Conservation (phyloP, 2,797 vertebrate genomes). For the Phrynocephalus vlangalii region DNA sequence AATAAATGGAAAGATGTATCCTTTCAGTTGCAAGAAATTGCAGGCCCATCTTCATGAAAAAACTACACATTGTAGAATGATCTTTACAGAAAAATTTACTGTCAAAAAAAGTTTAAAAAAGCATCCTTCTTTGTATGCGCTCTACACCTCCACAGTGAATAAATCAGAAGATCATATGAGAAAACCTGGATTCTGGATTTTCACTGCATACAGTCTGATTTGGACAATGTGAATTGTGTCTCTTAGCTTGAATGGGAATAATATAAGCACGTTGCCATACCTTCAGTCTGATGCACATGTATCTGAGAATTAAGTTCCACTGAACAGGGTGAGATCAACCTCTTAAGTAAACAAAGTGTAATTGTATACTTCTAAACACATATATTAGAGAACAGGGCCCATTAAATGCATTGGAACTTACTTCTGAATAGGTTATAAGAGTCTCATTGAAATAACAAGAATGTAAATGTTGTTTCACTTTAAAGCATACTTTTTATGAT, state of each 20-base stretch:
- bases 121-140: neutral
- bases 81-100: neutral
- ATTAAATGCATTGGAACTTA: neutral
- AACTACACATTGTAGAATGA: neutral
- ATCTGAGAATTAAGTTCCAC: neutral
- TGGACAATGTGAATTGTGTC: neutral
- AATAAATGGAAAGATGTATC: neutral
- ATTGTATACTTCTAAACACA: neutral
- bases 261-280: neutral
- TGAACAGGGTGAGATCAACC: neutral
- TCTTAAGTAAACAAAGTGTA: neutral
- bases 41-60: neutral
- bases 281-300: neutral
- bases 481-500: neutral
- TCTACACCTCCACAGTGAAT: neutral
- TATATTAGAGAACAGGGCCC: neutral
- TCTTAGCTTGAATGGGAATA: neutral
- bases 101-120: neutral
- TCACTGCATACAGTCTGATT: neutral
- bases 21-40: neutral
- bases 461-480: neutral
- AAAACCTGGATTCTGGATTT: neutral
- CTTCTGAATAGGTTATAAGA: neutral
- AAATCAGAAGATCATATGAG: neutral
- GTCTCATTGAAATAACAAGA: neutral